A percentile compares a stretch with the other conserved stretches of the same genome.
Conservation (phyloP, 2,888 invertebrate genomes). For the Xestia sexstrigata region DNA sequence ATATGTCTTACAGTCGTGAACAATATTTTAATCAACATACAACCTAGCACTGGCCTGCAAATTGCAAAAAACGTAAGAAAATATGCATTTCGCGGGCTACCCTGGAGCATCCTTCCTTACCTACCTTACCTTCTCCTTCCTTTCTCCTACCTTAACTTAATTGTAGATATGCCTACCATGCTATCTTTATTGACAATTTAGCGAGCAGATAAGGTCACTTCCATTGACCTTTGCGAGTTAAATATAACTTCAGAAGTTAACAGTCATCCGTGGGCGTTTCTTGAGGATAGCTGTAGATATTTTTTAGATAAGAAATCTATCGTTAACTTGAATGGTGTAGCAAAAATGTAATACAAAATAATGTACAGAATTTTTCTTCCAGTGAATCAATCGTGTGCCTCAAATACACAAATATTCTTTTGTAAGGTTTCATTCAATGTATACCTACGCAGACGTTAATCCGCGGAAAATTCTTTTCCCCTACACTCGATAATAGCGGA, state of each 20-base stretch:
- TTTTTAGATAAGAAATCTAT: not conserved
- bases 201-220: not conserved
- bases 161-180: not conserved
- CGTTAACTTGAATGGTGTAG: not conserved
- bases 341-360: not conserved
- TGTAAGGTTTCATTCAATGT: not conserved
- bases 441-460: slow-evolving; percentile 4
- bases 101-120: no score
- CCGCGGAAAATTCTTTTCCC: slow-evolving; percentile 11
- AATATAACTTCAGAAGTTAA: not conserved
- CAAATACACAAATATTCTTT: not conserved
- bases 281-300: not conserved
- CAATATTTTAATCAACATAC: no score
- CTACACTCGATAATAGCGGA: slow-evolving; percentile 37
- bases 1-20: no score
- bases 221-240: not conserved
- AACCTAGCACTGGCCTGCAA: no score
- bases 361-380: not conserved
- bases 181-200: not conserved
- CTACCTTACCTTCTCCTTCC: no score
- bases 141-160: no score
- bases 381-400: not conserved
- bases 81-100: no score
- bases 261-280: not conserved
- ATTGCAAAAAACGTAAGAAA: no score